These are phyloP conservation scores for roundworm (Caenorhabditis elegans) DNA, from an alignment of 1,140 invertebrate species.

Conservation along the genomic window WBcel235 BX284605.5:13841501-13842000, in stretches of 20 bases:
- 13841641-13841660: background rate
- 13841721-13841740: background rate
- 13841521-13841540: background rate
- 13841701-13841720: background rate
- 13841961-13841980: background rate
- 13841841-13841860: background rate
- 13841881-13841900: background rate
- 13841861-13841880: background rate
- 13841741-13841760: background rate
- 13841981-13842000: background rate
- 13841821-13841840: background rate
- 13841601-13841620: background rate
- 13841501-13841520: no score
- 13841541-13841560: background rate
- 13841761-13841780: background rate
- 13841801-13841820: background rate
- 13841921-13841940: background rate
- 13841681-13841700: background rate
- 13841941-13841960: background rate
- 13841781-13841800: background rate
- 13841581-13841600: background rate
- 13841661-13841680: background rate
- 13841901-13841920: background rate
- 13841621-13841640: background rate
- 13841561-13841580: background rate